Evolutionary conservation across 2,113 vertebrate species (phyloP).

Genomic region (Synodontis membranacea): DNA sequence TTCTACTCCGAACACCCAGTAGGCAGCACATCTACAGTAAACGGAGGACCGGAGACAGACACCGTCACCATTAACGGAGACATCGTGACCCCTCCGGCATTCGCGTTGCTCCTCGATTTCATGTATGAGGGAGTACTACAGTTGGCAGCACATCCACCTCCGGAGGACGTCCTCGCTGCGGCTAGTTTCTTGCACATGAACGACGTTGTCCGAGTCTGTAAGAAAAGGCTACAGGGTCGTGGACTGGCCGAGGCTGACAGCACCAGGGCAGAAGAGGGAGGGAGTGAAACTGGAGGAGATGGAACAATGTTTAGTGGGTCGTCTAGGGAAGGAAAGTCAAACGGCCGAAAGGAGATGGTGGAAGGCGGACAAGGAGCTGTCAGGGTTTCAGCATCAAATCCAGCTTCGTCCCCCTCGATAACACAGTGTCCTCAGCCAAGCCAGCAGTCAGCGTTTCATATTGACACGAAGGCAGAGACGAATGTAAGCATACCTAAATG

Average conservation of each 20-base stretch:
- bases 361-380: slow-evolving; percentile 43
- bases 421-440: slow-evolving; percentile 44
- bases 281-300: slow-evolving; percentile 15
- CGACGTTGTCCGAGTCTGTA: slow-evolving; percentile 91
- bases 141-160: slow-evolving; percentile 77
- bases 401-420: slow-evolving; percentile 28
- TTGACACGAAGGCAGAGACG: slow-evolving; percentile 33
- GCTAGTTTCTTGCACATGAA: slow-evolving; percentile 97
- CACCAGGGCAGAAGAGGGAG: slow-evolving; percentile 84
- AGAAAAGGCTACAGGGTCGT: slow-evolving; percentile 82
- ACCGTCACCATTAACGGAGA: slow-evolving; percentile 85
- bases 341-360: background rate
- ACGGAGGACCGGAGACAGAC: slow-evolving; percentile 56
- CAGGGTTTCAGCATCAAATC: slow-evolving; percentile 37
- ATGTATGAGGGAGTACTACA: slow-evolving; percentile 89
- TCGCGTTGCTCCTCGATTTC: slow-evolving; percentile 88
- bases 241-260: slow-evolving; percentile 88
- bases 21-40: slow-evolving; percentile 61
- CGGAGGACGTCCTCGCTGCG: slow-evolving; percentile 90
- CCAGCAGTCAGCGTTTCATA: slow-evolving; percentile 43
- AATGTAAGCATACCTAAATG: background rate
- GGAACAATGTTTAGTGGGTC: background rate
- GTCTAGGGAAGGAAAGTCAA: slow-evolving; percentile 2
- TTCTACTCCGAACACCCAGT: slow-evolving; percentile 84
- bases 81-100: slow-evolving; percentile 88